These are phyloP conservation scores for Microctenopoma lineatum DNA, from an alignment of 2,797 vertebrate species.

Conservation along the genomic window DNA sequence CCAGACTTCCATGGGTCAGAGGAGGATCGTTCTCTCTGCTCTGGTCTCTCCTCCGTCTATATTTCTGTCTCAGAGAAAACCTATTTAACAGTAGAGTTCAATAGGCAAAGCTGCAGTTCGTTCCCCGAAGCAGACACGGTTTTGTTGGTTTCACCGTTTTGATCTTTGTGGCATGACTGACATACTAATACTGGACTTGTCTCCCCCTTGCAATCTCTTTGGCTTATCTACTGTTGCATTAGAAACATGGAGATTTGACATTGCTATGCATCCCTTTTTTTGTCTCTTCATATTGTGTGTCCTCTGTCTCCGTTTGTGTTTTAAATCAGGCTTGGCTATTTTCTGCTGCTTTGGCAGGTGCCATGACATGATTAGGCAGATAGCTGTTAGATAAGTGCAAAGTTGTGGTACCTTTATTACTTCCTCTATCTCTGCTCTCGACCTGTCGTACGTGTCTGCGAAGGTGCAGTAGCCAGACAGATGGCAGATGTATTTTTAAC, in stretches of 20 bases:
- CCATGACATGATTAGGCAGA: conserved; percentile 23
- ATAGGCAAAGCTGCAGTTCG: conserved; percentile 39
- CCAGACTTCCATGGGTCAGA: conserved; percentile 16
- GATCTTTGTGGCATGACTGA: conserved; percentile 53
- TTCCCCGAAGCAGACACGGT: conserved; percentile 35
- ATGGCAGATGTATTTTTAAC: conserved; percentile 52
- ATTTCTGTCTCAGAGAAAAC: neutral
- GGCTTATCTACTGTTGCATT: conserved; percentile 42
- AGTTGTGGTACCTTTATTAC: conserved; percentile 36
- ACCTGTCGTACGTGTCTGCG: conserved; percentile 42
- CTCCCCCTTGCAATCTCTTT: conserved; percentile 47
- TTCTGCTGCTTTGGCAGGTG: conserved; percentile 37
- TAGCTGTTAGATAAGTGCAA: conserved; percentile 48
- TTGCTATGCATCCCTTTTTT: conserved; percentile 21
- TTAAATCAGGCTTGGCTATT: conserved; percentile 16
- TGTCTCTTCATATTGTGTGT: conserved; percentile 12
- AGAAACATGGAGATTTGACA: conserved; percentile 37
- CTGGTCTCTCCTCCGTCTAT: conserved; percentile 8
- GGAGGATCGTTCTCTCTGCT: conserved; percentile 15
- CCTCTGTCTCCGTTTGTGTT: neutral
- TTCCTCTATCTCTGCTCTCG: conserved; percentile 35
- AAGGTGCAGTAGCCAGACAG: conserved; percentile 42
- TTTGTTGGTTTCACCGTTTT: conserved; percentile 53
- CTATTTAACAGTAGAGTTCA: conserved; percentile 28
- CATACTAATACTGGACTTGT: conserved; percentile 40